Evolutionary conservation across 92 coral and sea anemone species (phyloP), one percentile per base, ranked within the genome.

Genomic region (Anthopleura xanthogrammica): DNA sequence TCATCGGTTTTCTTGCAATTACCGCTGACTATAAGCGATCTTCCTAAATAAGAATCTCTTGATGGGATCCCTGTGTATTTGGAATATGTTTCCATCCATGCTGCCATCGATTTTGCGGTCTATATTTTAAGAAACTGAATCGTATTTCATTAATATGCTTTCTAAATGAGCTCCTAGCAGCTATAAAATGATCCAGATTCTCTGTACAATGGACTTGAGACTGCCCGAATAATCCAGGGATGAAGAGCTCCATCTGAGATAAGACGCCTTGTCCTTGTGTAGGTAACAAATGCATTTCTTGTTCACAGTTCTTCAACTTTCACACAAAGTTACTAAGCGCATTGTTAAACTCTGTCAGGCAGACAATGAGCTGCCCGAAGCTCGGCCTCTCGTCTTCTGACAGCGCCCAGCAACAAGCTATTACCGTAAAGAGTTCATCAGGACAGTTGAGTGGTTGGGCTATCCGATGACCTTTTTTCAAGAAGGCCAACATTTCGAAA

Each of bases 371-470:
- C 78, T 94, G 99, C 3, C 94, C 95, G 71, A 96, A 92, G 79
- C 97, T 88, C 7, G 99, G 99, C 55, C 99, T 87, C 73, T 96
- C 99, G 64, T 94, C 99, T 65, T 90, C 98, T 14, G 99, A 96
- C 77, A 96, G 77, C 13, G 99, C 99, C 99, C 99, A 96, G 60
- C 99, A 96, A 71, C 98, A 94, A 0, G 98, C 99, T 39, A 96
- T 95, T 81, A 96, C 94, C 12, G 95, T 96, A 64, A 96, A 96
- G 29, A 96, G 92, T 87, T 96, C 99, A 83, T 96, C 99, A 7
- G 99, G 99, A 72, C 99, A 96, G 80, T 95, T 95, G 75, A 95
- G 78, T 12, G 99, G 99, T 86, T 96, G 99, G 16, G 98, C 97
- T 19, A 96, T 89, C 41, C 99, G 85, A 84, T 96, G 99, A 14